Evolutionary conservation across 2,113 vertebrate genomes (phyloP), one percentile per base, ranked within the genome.

Genomic region (Labeo rohita): DNA sequence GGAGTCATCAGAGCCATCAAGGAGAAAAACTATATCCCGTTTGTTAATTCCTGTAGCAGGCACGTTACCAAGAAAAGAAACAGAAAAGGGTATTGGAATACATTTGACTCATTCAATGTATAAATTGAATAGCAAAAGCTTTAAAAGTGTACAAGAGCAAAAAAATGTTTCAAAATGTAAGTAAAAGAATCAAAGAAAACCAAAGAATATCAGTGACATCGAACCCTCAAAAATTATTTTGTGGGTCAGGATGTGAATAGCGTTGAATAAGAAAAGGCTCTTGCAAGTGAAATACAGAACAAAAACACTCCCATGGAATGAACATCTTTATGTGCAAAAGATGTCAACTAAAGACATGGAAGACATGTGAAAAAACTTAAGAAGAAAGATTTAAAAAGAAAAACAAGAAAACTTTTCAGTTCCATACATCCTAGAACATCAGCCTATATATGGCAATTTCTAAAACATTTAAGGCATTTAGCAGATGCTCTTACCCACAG

Each of bases 1-100:
- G 86, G 96, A 96, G 0, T 92, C 92, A 28, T 98, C 96, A 0
- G 97, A 98, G 80, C 97, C 96, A 45, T 98, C 97, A 0, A 98
- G 92, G 79, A 99, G 95, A 92, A 95, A 95, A 80, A 95, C 94
- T 90, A 95, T 87, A 68, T 95, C 95, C 83, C 94, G 93, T 88
- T 93, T 93, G 76, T 87, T 87, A 77, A 80, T 88, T 12, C 89
- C 91, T 93, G 90, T 85, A 72, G 91, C 85, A 90, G 88, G 88
- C 87, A 90, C 84, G 95, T 96, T 84, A 91, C 91, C 89, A 80
- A 43, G 84, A 92, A 85, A 92, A 23, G 88, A 21, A 94, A 91
- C 89, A 74, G 68, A 72, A 45, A 59, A 68, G 75, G 61, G 79
- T 81, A 82, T 86, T 72, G 87, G 45, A 87, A 88, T 85, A 90